A percentile compares a stretch with the other conserved stretches of the same genome.
These are phyloP conservation scores for Neoascia interrupta DNA, from an alignment of 2,888 invertebrate genomes.

Conservation along the genomic window DNA sequence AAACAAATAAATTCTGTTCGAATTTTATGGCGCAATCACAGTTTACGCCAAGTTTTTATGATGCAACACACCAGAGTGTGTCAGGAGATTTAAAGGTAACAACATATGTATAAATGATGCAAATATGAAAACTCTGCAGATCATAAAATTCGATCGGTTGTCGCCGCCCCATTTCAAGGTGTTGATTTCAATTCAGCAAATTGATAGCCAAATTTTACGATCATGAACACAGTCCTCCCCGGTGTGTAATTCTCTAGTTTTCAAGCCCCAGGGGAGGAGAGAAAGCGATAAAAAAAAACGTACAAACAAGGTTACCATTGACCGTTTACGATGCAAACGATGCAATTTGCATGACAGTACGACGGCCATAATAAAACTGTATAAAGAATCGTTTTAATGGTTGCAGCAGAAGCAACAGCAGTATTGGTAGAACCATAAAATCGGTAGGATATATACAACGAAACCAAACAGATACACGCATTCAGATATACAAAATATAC, in stretches of 20 bases:
- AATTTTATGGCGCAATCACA: background rate
- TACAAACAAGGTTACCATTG: slow-evolving; percentile 63
- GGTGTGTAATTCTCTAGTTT: background rate
- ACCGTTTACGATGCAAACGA: slow-evolving; percentile 67
- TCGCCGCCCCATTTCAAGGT: slow-evolving; percentile 46
- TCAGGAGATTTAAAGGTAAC: background rate
- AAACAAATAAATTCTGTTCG: too few species aligned
- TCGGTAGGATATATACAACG: slow-evolving; percentile 41
- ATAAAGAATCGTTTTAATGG: slow-evolving; percentile 68
- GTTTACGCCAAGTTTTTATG: too few species aligned
- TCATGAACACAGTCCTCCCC: background rate
- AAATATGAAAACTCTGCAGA: background rate
- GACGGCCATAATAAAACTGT: slow-evolving; percentile 61
- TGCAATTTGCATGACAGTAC: slow-evolving; percentile 68
- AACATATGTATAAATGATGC: background rate
- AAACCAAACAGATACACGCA: slow-evolving; percentile 49
- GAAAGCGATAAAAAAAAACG: slow-evolving; percentile 23
- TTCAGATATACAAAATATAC: slow-evolving; percentile 15
- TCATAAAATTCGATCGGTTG: slow-evolving; percentile 36
- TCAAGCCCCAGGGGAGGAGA: background rate
- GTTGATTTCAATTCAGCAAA: slow-evolving; percentile 61
- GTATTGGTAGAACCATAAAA: slow-evolving; percentile 58
- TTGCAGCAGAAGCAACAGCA: slow-evolving; percentile 52
- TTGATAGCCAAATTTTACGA: slow-evolving; percentile 61
- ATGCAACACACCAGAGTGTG: too few species aligned